Evolutionary conservation across 1,140 invertebrate species (phyloP), one percentile per base, ranked within the genome.

Genomic region (Lycorma delicatula): DNA sequence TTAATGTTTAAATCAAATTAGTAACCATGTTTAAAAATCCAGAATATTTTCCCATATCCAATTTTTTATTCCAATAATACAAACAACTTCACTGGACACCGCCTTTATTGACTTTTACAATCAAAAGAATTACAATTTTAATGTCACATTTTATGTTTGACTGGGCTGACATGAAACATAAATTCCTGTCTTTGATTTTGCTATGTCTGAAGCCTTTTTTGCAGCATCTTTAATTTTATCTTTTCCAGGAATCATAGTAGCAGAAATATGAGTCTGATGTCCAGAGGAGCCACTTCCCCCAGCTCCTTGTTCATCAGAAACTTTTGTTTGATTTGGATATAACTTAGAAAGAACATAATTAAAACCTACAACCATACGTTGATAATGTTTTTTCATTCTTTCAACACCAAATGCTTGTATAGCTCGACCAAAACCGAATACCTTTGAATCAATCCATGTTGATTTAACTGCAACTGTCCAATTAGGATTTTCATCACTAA

Each of bases 401-500:
- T 94, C 89, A 48, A 91, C 74, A 9, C 90, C 91, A 74, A 94
- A 94, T 2, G 86, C 84, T 63, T 90, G 82, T 47, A 97, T 91
- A 0, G 91, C 85, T 46, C 83, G 72, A n/a, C 88, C 84, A 67
- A 95, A 89, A 20, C 91, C 91, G 71, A 85, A 86, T 9, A 95
- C 81, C 69, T 88, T 84, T 13, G 90, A 93, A 64, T 89, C 87
- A 23, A 95, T 85, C 81, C 87, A 92, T 0, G 90, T 91, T 1
- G 84, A 82, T 56, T 91, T 77, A 36, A 82, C 74, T 7, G 87
- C 89, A 25, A 89, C 70, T 3, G 91, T 95, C 72, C 83, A 85
- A 7, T 80, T 77, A 7, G 79, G 74, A 67, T 88, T 84, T 44
- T 86, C 81, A 5, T 83, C 78, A 57, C 79, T 79, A 49, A 79